Base-by-base conservation (phyloP, 2,888 invertebrate species). In the Pachycephus smyrnensis region DNA sequence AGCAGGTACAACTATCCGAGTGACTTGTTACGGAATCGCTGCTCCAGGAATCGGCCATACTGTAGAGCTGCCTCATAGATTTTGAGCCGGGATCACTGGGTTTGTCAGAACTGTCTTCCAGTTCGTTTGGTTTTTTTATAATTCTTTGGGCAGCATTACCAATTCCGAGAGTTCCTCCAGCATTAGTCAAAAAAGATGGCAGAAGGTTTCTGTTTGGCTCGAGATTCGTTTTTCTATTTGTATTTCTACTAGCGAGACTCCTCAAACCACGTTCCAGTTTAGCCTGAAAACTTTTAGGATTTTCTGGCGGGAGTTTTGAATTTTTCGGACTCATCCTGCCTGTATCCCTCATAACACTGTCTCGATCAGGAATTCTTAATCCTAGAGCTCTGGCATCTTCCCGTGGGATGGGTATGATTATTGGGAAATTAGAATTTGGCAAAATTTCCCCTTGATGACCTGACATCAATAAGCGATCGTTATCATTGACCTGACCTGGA, bases 31-130 rank as follows among this genome's bases (percentile, higher is more conserved):
- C 80, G 11, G 88, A 88, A 77, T 88, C 86, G 80, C 76, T 88
- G 82, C 88, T 88, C 88, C 88, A 88, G 23, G 88, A 87, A 31
- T 85, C 84, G 31, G 86, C 83, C 83, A 86, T 84, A 79, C 86
- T 88, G 83, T 85, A 88, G 69, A 88, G 83, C 78, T 88, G 87
- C 73, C 82, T 83, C 84, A 86, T 86, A 1, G 85, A 86, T 68
- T 84, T 84, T 4, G 85, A 79, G 69, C 80, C 83, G 2, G 82
- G 35, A 33, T 85, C 80, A n/a, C 73, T 81, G 15, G 73, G 75
- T 32, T 78, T 81, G 15, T 80, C 82, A 23, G 82, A 68, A 75
- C 78, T 85, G 77, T 81, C 82, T 0, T 81, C 79, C 36, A 74
- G 75, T 69, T 32, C 40, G 23, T 15, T 68, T 36, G 69, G 30